These are phyloP conservation scores for Saturnia pavonia DNA, from an alignment of 2,888 invertebrate genomes.

Conservation along the genomic window DNA sequence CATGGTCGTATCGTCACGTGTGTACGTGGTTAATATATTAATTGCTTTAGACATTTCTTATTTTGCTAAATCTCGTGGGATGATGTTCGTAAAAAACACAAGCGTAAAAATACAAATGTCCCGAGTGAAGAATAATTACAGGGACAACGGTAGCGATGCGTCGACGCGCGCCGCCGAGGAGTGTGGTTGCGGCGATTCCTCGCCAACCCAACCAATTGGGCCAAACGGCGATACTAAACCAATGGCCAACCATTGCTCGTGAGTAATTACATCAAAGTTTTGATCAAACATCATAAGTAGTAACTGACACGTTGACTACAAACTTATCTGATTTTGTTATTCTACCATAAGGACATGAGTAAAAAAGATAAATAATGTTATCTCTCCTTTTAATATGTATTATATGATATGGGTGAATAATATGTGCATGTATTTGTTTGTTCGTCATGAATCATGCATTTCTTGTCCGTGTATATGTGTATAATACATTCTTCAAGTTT, in stretches of 20 bases:
- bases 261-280: slow-evolving; percentile 53
- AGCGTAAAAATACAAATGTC: slow-evolving; percentile 28
- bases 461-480: neutral
- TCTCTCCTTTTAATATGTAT: neutral
- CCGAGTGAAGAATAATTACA: slow-evolving; percentile 56
- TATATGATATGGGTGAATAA: neutral
- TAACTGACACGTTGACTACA: neutral
- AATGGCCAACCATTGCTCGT: slow-evolving; percentile 74
- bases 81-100: slow-evolving; percentile 17
- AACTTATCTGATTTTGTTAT: neutral
- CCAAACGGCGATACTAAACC: slow-evolving; percentile 68
- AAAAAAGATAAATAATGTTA: neutral
- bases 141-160: slow-evolving; percentile 79
- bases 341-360: neutral
- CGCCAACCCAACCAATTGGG: slow-evolving; percentile 33
- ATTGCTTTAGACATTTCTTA: neutral
- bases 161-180: slow-evolving; percentile 75
- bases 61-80: neutral
- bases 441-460: neutral
- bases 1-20: slow-evolving; percentile 2
- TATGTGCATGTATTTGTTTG: neutral
- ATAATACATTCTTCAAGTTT: neutral
- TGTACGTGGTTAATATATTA: neutral
- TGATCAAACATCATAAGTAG: slow-evolving; percentile 30
- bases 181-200: slow-evolving; percentile 56